Base-by-base conservation (phyloP, 2,888 invertebrate genomes). In the Ichneumoninae sp. region DNA sequence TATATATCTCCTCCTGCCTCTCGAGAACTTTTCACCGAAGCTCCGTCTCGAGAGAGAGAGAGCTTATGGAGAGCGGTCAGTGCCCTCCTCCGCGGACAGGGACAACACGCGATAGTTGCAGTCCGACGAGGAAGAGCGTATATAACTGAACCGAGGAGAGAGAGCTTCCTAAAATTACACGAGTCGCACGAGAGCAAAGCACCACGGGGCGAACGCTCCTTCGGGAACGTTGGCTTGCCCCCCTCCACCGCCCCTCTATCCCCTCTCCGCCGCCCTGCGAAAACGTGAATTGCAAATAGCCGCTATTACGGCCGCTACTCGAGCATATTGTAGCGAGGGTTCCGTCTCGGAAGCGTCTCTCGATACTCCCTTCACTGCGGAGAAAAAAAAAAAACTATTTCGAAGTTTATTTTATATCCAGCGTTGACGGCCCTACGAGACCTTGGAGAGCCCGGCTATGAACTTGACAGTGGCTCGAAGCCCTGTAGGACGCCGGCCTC, bases 81-180 rank as follows among this genome's bases (percentile, higher is more conserved):
- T 85, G 85, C 79, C 85, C 85, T 82, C 76, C 40, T 44, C 44
- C 52, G 52, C 36, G 76, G 76, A 82, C 79, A 68, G 70, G 81
- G 75, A 82, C 82, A 85, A 76, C 68, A 71, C 77, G 57, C 76
- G 47, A 66, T 74, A 44, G 63, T 22, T 8, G 40, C 71, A 54
- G 54, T 83, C 78, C 54, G 85, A 84, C 60, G 68, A 47, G 76
- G 60, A 26, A 52, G 74, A 52, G 54, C 54, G 79, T 63, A n/a
- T 60, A 60, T 63, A 77, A 33, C 26, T 44, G 63, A 73, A 47
- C 66, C 71, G 19, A 57, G 65, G 79, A 65, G 66, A 66, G 87
- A 83, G 69, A 75, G 75, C 80, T 85, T 74, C 86, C 85, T 86
- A 86, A 87, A 89, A 88, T 87, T 88, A 85, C 83, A 85, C 84